Conservation (phyloP, 2,888 invertebrate genomes). For the Epinotia ramella region DNA sequence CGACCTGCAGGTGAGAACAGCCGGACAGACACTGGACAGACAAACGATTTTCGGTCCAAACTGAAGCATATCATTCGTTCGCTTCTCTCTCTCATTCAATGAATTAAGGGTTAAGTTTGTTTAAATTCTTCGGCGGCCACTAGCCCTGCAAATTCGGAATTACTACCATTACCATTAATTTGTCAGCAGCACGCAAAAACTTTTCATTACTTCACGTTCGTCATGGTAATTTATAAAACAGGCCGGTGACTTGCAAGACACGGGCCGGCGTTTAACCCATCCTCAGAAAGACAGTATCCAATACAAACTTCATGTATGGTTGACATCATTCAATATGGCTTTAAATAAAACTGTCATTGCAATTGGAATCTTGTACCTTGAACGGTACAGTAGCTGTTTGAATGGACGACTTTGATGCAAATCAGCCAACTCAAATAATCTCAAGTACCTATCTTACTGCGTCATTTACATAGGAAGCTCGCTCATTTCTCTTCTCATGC, state of each 20-base stretch:
- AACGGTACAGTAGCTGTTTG: no score
- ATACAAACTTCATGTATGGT: not conserved
- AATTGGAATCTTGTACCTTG: no score
- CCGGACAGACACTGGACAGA: no score
- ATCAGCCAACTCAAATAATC: no score
- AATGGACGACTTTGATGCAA: no score
- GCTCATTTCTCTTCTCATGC: not conserved
- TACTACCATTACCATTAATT: not conserved
- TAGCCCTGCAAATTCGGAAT: not conserved
- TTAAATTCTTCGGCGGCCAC: no score
- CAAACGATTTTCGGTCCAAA: no score
- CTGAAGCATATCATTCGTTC: no score
- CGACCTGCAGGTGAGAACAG: no score
- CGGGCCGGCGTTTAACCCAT: constrained; percentile 2
- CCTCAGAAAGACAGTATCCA: not conserved
- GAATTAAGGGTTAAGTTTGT: no score
- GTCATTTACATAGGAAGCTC: not conserved
- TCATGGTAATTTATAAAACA: not conserved
- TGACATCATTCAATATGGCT: not conserved
- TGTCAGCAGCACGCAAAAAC: not conserved
- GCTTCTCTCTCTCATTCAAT: no score
- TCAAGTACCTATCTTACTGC: not conserved
- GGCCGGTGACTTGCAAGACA: not conserved
- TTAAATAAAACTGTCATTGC: no score
- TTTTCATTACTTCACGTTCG: not conserved